These are phyloP conservation scores for Rhodeus uyekii DNA, from an alignment of 2,797 vertebrate species.

Conservation along the genomic window DNA sequence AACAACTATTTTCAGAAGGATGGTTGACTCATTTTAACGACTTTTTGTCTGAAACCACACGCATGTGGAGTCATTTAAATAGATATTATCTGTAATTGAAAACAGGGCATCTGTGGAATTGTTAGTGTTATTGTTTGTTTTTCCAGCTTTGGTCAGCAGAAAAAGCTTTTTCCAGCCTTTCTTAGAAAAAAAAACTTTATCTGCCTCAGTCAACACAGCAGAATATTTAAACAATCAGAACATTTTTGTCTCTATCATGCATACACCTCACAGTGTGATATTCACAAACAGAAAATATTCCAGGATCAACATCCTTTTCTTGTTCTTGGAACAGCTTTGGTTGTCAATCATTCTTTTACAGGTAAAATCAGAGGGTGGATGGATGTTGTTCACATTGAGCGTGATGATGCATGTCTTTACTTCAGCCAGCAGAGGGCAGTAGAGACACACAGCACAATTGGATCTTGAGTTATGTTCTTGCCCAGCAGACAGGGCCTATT, in stretches of 20 bases:
- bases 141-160: neutral
- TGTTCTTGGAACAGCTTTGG: constrained; percentile 4
- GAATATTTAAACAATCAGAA: neutral
- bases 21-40: neutral
- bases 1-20: neutral
- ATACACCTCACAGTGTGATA: neutral
- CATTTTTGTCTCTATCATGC: neutral
- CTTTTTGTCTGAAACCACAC: neutral
- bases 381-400: neutral
- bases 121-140: neutral
- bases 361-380: constrained; percentile 3
- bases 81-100: neutral
- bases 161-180: too few relatives aligned
- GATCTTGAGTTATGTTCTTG: neutral
- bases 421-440: constrained; percentile 54
- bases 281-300: constrained; percentile 2
- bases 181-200: neutral
- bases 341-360: neutral
- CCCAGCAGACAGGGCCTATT: neutral
- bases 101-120: neutral
- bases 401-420: neutral
- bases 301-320: constrained; percentile 8
- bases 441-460: constrained; percentile 36
- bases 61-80: neutral
- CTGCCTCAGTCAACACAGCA: neutral